Conservation (phyloP, 2,113 vertebrate genomes). For the Microtus pennsylvanicus region DNA sequence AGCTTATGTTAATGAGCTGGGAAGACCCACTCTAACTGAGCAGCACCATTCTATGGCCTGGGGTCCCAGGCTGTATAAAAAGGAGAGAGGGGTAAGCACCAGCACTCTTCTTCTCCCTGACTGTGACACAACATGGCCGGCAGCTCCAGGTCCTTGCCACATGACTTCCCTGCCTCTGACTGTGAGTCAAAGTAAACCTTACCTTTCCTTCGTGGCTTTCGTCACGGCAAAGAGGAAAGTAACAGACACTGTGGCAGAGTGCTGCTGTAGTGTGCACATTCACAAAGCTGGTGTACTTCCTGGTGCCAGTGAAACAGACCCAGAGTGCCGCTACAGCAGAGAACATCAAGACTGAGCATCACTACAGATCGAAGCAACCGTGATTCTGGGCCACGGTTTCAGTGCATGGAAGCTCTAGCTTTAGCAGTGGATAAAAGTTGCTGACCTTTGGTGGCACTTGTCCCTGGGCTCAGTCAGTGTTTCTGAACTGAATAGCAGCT, state of each 20-base stretch:
- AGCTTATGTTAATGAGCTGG: not conserved
- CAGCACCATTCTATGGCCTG: too few relatives aligned
- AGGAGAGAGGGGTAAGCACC: not conserved
- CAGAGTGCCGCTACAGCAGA: not conserved
- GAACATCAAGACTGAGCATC: not conserved
- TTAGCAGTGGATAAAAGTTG: not conserved
- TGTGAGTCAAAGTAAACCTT: not conserved
- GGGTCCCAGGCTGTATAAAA: not conserved
- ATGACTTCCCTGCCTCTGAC: not conserved
- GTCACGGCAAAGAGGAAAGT: not conserved
- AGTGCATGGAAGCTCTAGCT: not conserved
- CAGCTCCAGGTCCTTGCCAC: not conserved
- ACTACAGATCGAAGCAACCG: not conserved
- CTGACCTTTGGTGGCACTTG: not conserved
- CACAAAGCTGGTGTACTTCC: too few relatives aligned
- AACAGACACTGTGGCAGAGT: not conserved
- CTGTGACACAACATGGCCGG: not conserved
- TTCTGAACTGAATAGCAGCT: slow-evolving; percentile 57
- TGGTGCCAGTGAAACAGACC: not conserved
- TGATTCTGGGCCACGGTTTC: not conserved
- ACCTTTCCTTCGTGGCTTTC: not conserved
- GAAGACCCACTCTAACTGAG: not conserved
- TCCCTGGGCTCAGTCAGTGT: slow-evolving; percentile 1
- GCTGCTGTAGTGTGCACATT: too few relatives aligned
- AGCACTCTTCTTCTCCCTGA: not conserved